A percentile compares a stretch with the other conserved stretches of the same genome.
Conservation (phyloP, 1,140 invertebrate species). For the Drosophila aff. region DNA sequence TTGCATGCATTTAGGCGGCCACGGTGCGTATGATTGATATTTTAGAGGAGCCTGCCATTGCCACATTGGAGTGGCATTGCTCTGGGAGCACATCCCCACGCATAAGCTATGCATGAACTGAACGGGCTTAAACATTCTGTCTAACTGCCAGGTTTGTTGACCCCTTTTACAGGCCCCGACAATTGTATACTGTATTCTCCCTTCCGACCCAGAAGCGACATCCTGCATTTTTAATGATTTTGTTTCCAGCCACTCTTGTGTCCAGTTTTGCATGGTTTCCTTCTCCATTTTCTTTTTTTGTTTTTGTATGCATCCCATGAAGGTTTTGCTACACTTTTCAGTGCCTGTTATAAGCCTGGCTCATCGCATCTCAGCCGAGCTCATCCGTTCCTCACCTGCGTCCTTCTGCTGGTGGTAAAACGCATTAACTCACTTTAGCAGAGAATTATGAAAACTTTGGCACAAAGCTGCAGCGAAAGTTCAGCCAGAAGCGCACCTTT, state of each 20-base stretch:
- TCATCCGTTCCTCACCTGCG: slow-evolving; percentile 27
- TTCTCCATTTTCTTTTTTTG: not conserved
- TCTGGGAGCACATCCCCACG: not conserved
- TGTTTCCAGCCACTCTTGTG: slow-evolving; percentile 63
- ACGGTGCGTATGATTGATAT: slow-evolving; percentile 62
- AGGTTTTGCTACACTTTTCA: slow-evolving; percentile 20
- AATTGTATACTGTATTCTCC: slow-evolving; percentile 27
- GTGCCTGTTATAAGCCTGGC: slow-evolving; percentile 35
- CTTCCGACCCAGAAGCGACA: slow-evolving; percentile 39
- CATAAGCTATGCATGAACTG: slow-evolving; percentile 21
- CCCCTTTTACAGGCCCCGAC: slow-evolving; percentile 16
- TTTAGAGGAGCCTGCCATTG: not conserved
- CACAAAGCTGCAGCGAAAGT: slow-evolving; percentile 74
- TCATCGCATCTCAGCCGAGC: slow-evolving; percentile 34
- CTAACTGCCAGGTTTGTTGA: slow-evolving; percentile 39
- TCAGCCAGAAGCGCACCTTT: slow-evolving; percentile 55
- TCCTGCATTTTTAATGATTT: slow-evolving; percentile 75
- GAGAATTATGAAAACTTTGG: slow-evolving; percentile 79
- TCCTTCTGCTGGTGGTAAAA: slow-evolving; percentile 52
- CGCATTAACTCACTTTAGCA: slow-evolving; percentile 78
- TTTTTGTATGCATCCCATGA: not conserved
- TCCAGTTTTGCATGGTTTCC: slow-evolving; percentile 23
- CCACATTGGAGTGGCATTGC: not conserved
- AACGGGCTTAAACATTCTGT: slow-evolving; percentile 15
- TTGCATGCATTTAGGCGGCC: slow-evolving; percentile 1